Evolutionary conservation across 2,888 invertebrate species (phyloP).

Genomic region (Campoplex nolae): DNA sequence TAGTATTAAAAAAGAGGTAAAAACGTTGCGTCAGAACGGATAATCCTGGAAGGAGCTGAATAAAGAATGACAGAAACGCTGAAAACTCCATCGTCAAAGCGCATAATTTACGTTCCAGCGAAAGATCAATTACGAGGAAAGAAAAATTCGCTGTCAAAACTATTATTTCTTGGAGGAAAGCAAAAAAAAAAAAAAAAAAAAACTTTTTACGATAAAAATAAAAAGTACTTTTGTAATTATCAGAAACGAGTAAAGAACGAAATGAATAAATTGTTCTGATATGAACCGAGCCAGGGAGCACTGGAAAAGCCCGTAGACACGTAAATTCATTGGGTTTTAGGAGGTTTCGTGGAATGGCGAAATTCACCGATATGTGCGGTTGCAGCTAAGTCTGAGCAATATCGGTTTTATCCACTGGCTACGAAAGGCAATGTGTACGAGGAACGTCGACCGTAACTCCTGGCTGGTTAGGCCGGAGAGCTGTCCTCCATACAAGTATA

Average conservation of each 20-base stretch:
- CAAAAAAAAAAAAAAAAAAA: neutral
- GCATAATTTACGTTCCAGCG: neutral
- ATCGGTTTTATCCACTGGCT: slow-evolving; percentile 64
- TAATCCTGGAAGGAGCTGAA: too few relatives aligned
- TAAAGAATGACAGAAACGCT: neutral
- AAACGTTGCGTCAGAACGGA: too few relatives aligned
- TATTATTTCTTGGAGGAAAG: neutral
- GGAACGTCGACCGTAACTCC: slow-evolving; percentile 65
- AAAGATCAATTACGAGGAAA: too few relatives aligned
- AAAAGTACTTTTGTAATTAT: too few relatives aligned
- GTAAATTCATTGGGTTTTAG: slow-evolving; percentile 15
- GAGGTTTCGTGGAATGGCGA: slow-evolving; percentile 23
- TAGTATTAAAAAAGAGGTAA: too few relatives aligned
- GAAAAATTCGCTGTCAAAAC: neutral
- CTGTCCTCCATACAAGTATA: neutral
- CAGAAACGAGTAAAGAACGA: too few relatives aligned
- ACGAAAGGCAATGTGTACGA: slow-evolving; percentile 57
- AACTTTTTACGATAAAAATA: too few relatives aligned
- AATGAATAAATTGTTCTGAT: too few relatives aligned
- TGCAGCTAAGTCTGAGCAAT: slow-evolving; percentile 58
- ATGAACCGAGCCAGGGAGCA: neutral
- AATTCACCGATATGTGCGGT: slow-evolving; percentile 25
- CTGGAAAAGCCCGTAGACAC: neutral
- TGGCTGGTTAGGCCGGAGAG: slow-evolving; percentile 40
- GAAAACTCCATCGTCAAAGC: neutral